A percentile compares a stretch with the other conserved stretches of the same genome.
Conservation (phyloP, 92 coral and sea anemone species). For the Porites cylindrica region DNA sequence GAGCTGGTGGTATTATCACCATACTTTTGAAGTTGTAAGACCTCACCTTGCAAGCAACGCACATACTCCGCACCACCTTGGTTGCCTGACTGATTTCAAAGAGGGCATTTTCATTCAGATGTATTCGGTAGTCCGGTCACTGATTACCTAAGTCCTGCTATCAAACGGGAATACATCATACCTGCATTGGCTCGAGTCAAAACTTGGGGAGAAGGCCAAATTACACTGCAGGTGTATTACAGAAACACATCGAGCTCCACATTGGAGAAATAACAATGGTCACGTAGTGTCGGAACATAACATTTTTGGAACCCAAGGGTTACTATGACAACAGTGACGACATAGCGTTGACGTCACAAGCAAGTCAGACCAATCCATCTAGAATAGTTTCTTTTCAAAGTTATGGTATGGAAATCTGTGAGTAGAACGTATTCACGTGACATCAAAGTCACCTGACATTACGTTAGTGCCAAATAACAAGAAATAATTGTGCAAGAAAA, state of each 20-base stretch:
- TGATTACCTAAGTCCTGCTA: conserved; percentile 27
- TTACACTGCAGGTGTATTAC: no score
- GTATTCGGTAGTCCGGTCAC: not conserved
- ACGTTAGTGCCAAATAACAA: no score
- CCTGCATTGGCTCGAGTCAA: not conserved
- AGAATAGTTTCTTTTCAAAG: not conserved
- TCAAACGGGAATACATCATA: not conserved
- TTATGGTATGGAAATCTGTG: not conserved
- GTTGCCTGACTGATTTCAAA: no score
- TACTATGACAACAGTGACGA: not conserved
- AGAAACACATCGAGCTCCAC: not conserved
- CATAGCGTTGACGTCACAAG: no score
- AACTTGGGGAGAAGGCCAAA: not conserved
- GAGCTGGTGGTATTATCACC: no score
- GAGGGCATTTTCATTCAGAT: not conserved
- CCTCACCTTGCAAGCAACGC: no score
- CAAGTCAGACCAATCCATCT: not conserved
- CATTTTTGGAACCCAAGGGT: not conserved
- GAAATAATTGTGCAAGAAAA: no score
- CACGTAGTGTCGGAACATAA: not conserved
- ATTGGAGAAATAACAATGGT: not conserved
- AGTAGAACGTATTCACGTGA: no score
- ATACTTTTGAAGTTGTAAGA: no score
- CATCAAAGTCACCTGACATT: no score
- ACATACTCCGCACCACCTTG: no score